Evolutionary conservation across 2,888 invertebrate genomes (phyloP).

Genomic region (Leptinotarsa rubiginosa): DNA sequence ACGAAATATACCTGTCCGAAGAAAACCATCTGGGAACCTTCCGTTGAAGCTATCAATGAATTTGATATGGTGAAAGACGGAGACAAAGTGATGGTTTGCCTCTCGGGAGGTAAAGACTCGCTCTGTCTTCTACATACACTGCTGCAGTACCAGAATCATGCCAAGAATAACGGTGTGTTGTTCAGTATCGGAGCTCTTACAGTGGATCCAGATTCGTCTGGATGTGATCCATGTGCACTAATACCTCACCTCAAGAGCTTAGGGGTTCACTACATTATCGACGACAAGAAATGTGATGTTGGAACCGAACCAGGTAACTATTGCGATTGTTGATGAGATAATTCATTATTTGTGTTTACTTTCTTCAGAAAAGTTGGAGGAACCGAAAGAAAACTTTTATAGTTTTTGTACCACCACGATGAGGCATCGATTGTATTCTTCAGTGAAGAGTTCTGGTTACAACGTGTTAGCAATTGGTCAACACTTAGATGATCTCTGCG

Average conservation of each 20-base stretch:
- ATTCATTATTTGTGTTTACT: not conserved
- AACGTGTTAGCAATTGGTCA: conserved; percentile 91
- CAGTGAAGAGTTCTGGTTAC: conserved; percentile 82
- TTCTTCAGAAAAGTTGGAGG: conserved; percentile 68
- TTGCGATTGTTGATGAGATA: not conserved
- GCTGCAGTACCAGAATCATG: conserved; percentile 85
- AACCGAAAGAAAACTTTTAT: conserved; percentile 65
- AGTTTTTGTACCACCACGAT: conserved; percentile 81
- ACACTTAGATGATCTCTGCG: conserved; percentile 85
- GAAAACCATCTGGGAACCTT: conserved; percentile 84
- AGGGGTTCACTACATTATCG: conserved; percentile 82
- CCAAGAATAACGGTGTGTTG: conserved; percentile 78
- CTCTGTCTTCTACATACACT: conserved; percentile 86
- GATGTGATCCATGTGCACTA: conserved; percentile 70
- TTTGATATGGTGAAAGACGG: conserved; percentile 86
- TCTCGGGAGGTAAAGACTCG: conserved; percentile 87
- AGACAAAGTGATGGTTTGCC: conserved; percentile 81
- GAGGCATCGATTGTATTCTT: conserved; percentile 79
- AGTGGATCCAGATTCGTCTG: conserved; percentile 76
- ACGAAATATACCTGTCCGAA: conserved; percentile 81
- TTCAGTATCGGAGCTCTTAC: conserved; percentile 82
- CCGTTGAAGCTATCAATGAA: conserved; percentile 84
- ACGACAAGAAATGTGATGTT: conserved; percentile 65
- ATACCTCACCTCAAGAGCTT: conserved; percentile 81
- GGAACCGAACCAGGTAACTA: conserved; percentile 53